Evolutionary conservation across 2,797 vertebrate species (phyloP), one percentile per base, ranked within the genome.

Genomic region (Clarias platycephalus): DNA sequence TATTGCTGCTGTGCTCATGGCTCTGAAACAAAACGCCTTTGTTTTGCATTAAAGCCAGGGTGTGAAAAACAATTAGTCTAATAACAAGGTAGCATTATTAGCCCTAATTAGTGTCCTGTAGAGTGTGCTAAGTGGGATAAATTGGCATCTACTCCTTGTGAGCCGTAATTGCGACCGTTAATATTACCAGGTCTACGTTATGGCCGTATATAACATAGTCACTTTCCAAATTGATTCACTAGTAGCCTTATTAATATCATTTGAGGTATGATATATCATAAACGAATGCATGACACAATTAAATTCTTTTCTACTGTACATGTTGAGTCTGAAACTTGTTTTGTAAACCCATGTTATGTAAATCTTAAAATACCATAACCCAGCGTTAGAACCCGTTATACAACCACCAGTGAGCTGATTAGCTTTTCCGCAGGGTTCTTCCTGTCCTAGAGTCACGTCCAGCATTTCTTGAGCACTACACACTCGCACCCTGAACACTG

Each of bases 11-110:
- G 37, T 24, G 6, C 20, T 63, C 4, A 3, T 34, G 81, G 16
- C 31, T 53, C n/a, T 24, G 44, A 55, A 76, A 34, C 34, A 4
- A 24, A 60, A 44, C 12, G 5, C 31, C 77, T 85, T 88, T 89
- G 75, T 53, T 53, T 31, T 53, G 63, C 40, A 31, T 66, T 31
- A 53, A 49, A 31, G 26, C 31, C 62, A 8, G 4, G 18, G 62
- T 15, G n/a, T 31, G 37, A 66, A 80, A 80, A 67, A 67, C 78
- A 66, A 66, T 80, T 66, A 67, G 15, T 67, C 58, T 7, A 31
- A 53, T 55, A 80, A 67, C 44, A 53, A 22, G 26, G 40, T 55
- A 24, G 62, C n/a, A 67, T 80, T 53, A 80, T 66, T 67, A 80
- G 9, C 26, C n/a, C 40, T 67, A 67, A 80, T 80, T 66, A 67